Percentiles rank a stretch among this genome's conserved stretches.
Evolutionary conservation across 2,888 invertebrate species (phyloP).

Genomic region (Hololepta plana): DNA sequence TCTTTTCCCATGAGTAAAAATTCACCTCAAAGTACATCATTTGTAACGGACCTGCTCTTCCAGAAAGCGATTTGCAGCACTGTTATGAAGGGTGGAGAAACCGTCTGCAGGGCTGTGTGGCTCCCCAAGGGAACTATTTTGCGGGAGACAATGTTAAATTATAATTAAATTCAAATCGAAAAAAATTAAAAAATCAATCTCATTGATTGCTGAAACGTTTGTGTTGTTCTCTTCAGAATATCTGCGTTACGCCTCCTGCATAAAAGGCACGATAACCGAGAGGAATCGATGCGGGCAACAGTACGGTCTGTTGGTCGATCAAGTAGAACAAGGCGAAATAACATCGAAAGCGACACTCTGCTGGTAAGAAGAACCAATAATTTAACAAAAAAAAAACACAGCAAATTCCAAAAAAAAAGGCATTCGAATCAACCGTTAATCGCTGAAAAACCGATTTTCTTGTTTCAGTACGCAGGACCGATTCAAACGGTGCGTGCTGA

Average conservation of each 20-base stretch:
- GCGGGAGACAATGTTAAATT: too few species aligned
- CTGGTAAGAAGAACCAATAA: conserved; percentile 27
- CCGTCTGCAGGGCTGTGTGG: too few species aligned
- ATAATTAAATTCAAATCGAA: too few species aligned
- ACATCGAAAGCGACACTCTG: conserved; percentile 36
- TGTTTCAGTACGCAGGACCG: conserved; percentile 34
- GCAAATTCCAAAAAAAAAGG: not conserved
- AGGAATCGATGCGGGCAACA: conserved; percentile 35
- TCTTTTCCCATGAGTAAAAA: too few species aligned
- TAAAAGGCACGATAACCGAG: conserved; percentile 37
- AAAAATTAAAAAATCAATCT: conserved; percentile 3
- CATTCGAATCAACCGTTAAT: conserved; percentile 4
- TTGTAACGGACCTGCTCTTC: too few species aligned
- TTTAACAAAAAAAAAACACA: too few species aligned
- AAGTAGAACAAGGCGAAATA: conserved; percentile 33
- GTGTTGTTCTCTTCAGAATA: conserved; percentile 32
- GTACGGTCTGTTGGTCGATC: conserved; percentile 35
- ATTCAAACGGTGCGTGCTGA: conserved; percentile 37
- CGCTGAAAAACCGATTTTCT: not conserved
- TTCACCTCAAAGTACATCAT: too few species aligned
- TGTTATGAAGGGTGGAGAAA: too few species aligned
- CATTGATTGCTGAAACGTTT: not conserved
- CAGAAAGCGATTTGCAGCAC: too few species aligned
- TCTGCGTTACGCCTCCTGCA: conserved; percentile 37
- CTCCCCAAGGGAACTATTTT: too few species aligned